Base-by-base conservation (phyloP, 2,888 invertebrate genomes). In the Colletes collaris region DNA sequence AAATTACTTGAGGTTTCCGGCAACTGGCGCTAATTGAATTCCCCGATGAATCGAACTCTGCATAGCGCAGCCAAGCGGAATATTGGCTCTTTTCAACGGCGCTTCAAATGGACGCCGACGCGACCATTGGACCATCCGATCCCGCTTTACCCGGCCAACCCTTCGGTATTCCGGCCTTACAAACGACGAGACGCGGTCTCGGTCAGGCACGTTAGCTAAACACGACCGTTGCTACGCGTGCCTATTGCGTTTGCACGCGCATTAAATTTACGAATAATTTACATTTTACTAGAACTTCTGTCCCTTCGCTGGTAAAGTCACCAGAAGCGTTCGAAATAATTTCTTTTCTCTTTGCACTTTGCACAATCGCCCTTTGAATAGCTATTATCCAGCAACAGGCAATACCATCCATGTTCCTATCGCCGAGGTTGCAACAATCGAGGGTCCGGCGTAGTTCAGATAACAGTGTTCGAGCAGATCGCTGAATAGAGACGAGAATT, bases 1-100 rank as follows among this genome's bases (percentile, higher is more conserved):
- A 88, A 92, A 92, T 92, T 91, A 89, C 92, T 91, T 90, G 91
- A 91, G 92, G 91, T 92, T 92, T 91, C 90, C 91, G 90, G 90
- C 89, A 89, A 90, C 90, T 90, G 88, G 90, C 89, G 91, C 91
- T 92, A 92, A 92, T 92, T 91, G 92, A 91, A 92, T 91, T 91
- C 91, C 89, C 89, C 86, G 89, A 90, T 91, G 91, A 90, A 91
- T 91, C 88, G 90, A 91, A 90, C 87, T 89, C 87, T 84, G 88
- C 88, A 81, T 85, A 81, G 85, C 79, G 87, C 86, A 88, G 67
- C 80, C 85, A 86, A 78, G 83, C 81, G 86, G 89, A 90, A 90
- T 91, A 91, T 91, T 90, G 91, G 91, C 90, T 90, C 89, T 90
- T 91, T 91, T 90, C 89, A 88, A 64, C 81, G 81, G 74, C 60